Evolutionary conservation across 2,888 invertebrate genomes (phyloP).

Genomic region (Volucella zonaria): DNA sequence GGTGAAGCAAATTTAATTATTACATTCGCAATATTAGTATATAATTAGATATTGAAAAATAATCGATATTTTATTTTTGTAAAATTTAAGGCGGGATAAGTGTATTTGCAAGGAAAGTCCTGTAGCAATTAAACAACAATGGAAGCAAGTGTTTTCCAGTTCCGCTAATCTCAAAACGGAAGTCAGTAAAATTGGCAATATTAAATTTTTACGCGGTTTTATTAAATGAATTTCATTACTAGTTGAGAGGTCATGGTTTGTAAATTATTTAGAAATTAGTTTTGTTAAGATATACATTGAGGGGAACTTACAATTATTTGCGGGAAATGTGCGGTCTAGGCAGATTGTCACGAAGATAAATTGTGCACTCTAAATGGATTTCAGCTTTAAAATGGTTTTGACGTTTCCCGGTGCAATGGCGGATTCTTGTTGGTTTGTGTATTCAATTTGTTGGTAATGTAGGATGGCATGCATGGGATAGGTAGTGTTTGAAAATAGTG

Average conservation of each 20-base stretch:
- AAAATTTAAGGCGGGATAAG: background rate
- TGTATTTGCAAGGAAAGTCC: conserved; percentile 48
- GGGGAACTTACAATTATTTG: conserved; percentile 52
- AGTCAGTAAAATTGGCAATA: conserved; percentile 76
- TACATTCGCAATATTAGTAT: too few species aligned
- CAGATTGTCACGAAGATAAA: conserved; percentile 37
- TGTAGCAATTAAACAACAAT: conserved; percentile 59
- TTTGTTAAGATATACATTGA: background rate
- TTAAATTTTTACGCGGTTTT: conserved; percentile 60
- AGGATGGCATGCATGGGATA: background rate
- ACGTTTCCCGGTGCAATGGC: conserved; percentile 71
- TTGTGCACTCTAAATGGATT: conserved; percentile 49
- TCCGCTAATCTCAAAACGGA: conserved; percentile 76
- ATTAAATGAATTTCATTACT: conserved; percentile 13
- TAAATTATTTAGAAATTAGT: conserved; percentile 19
- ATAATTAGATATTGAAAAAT: too few species aligned
- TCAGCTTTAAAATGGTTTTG: conserved; percentile 50
- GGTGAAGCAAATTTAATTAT: too few species aligned
- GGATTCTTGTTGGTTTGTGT: conserved; percentile 43
- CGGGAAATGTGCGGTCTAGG: conserved; percentile 30
- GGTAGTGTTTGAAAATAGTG: background rate
- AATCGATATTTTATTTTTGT: background rate
- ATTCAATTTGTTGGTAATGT: conserved; percentile 26
- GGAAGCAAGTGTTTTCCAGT: conserved; percentile 75
- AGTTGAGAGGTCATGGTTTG: conserved; percentile 15